Percentiles rank a stretch among this genome's conserved stretches.
Evolutionary conservation across 1,140 invertebrate species (phyloP).

Genomic region (Paraescarpia echinospica): DNA sequence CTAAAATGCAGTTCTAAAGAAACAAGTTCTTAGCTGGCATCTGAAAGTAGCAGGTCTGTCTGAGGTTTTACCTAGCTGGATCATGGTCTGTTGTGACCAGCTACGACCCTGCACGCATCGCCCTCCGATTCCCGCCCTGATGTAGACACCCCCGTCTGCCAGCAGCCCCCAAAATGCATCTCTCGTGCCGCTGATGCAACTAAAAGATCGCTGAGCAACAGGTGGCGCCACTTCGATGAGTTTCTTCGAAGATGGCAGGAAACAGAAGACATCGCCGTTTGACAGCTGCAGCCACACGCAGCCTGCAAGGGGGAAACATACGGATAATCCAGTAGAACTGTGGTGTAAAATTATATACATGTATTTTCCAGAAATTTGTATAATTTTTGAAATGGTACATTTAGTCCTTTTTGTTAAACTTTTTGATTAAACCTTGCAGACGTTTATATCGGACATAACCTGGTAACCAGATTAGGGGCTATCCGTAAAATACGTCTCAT

Average conservation of each 20-base stretch:
- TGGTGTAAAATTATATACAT: no score
- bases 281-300: constrained; percentile 57
- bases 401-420: no score
- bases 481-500: no score
- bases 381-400: no score
- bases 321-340: neutral
- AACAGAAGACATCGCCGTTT: constrained; percentile 57
- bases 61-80: constrained; percentile 61
- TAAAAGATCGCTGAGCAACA: constrained; percentile 27
- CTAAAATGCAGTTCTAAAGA: no score
- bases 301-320: constrained; percentile 39
- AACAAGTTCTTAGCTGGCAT: no score
- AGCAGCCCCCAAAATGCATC: constrained; percentile 61
- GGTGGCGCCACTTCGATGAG: constrained; percentile 27
- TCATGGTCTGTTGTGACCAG: constrained; percentile 59
- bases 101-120: constrained; percentile 51
- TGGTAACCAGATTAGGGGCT: no score
- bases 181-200: constrained; percentile 47
- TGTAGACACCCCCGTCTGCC: constrained; percentile 55
- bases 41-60: no score
- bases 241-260: constrained; percentile 24
- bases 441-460: no score
- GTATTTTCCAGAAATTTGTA: no score
- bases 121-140: constrained; percentile 57
- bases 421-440: no score